Base-by-base conservation (phyloP, 2,797 vertebrate genomes). In the Emydoidea blandingii region DNA sequence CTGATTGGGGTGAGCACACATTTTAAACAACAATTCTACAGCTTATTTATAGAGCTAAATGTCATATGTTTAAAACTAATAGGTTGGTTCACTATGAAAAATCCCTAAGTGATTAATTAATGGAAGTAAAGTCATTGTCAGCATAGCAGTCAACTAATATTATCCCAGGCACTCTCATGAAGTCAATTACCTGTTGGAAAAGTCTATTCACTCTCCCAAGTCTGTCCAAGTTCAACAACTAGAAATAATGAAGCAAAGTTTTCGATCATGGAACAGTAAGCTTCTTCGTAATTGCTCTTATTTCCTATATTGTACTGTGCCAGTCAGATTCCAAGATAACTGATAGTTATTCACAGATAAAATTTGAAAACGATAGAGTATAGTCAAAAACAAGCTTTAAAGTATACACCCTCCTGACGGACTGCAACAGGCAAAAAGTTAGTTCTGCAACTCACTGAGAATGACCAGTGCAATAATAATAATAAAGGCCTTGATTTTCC, bases 151-250 rank as follows among this genome's bases (percentile, higher is more conserved):
- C 96, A 96, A 88, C 81, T 85, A 95, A 80, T 94, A 92, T 93
- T 88, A 97, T 97, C 97, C 86, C 95, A 96, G 91, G 9, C 80
- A 15, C 92, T 83, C 86, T 93, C 82, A 87, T 94, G 85, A 96
- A 97, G 89, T 94, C 93, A 97, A 78, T 96, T 97, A 95, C 95
- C 92, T 97, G 91, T 87, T 89, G 94, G 97, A 97, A 98, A 97
- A 94, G 27, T 96, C 88, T 94, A 52, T 91, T 95, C 86, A 41
- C 56, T 88, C 68, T 31, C 74, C 57, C 72, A 86, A 62, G 18
- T 37, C 0, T 0, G 47, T 95, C 96, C 95, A 97, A 97, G 85
- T 96, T 96, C 94, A 95, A 95, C 93, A 97, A 52, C 37, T 86
- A 91, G 80, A 91, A 96, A 92, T 95, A 94, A 94, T 78, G 87